Conservation (phyloP, 1,140 invertebrate genomes). For the Tribolium castaneum region DNA sequence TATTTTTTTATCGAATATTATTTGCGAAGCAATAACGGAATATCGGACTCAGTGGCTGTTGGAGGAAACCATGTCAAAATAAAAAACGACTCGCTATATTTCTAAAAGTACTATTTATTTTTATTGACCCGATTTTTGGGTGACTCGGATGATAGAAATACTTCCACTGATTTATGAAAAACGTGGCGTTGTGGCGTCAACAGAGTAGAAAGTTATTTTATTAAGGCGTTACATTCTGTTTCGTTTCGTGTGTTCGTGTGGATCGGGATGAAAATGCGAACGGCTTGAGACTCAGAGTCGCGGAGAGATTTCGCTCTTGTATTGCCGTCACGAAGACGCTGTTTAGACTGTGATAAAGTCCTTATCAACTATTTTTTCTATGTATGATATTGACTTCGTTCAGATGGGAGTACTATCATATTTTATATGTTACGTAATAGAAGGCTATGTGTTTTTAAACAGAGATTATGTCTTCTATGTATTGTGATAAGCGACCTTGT, state of each 20-base stretch:
- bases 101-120: conserved; percentile 35
- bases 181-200: conserved; percentile 46
- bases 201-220: conserved; percentile 16
- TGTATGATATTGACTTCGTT: conserved; percentile 66
- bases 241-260: neutral
- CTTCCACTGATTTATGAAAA: conserved; percentile 58
- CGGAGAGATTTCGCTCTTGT: conserved; percentile 46
- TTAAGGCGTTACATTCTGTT: conserved; percentile 18
- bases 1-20: conserved; percentile 32
- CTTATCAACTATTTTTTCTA: conserved; percentile 62
- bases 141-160: conserved; percentile 55
- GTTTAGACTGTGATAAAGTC: conserved; percentile 65
- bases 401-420: conserved; percentile 67
- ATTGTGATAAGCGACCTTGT: conserved; percentile 64
- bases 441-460: conserved; percentile 18
- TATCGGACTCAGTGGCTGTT: conserved; percentile 14
- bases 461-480: conserved; percentile 46
- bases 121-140: conserved; percentile 40
- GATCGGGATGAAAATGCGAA: neutral
- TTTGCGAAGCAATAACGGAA: conserved; percentile 20
- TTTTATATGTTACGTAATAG: conserved; percentile 52
- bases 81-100: neutral
- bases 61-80: conserved; percentile 30
- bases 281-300: neutral
- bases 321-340: conserved; percentile 58